Evolutionary conservation across 30 jellyfish, hydroid and myxozoan genomes (phyloP).

Genomic region (Phacellophora camtschatica): DNA sequence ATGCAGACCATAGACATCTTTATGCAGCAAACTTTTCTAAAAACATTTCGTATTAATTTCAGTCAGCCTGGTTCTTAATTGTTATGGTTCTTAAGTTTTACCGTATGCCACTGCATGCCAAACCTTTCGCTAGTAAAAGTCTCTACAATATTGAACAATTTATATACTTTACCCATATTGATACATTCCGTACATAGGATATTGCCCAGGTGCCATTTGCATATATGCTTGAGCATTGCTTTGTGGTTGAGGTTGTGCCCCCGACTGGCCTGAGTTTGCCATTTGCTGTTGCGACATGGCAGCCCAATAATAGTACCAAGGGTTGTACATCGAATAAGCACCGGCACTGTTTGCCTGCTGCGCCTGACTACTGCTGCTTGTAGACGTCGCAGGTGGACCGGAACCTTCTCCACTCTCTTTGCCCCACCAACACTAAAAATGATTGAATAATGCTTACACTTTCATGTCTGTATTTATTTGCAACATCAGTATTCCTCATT

Average conservation of each 20-base stretch:
- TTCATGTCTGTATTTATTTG: too few species aligned
- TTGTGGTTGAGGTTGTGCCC: constrained; percentile 60
- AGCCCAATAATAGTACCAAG: constrained; percentile 60
- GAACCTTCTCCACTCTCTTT: constrained; percentile 71
- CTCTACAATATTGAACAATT: neutral
- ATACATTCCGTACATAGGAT: constrained; percentile 63
- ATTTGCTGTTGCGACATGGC: constrained; percentile 70
- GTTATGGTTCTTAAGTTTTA: too few species aligned
- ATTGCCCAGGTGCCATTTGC: constrained; percentile 65
- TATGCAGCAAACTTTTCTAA: too few species aligned
- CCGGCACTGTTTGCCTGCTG: constrained; percentile 36
- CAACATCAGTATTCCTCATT: too few species aligned
- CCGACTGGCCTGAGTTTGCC: constrained; percentile 48
- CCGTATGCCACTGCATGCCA: too few species aligned
- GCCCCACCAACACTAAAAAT: constrained; percentile 99
- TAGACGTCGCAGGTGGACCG: constrained; percentile 13
- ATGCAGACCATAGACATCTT: too few species aligned
- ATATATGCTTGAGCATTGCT: constrained; percentile 32
- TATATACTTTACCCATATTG: constrained; percentile 36
- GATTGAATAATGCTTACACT: too few species aligned
- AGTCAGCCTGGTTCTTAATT: too few species aligned
- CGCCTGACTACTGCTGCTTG: constrained; percentile 8
- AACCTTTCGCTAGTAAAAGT: too few species aligned
- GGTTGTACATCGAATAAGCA: constrained; percentile 44
- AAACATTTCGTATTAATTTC: too few species aligned